Conservation (phyloP, 2,888 invertebrate species). For the Lasioglossum lativentre region DNA sequence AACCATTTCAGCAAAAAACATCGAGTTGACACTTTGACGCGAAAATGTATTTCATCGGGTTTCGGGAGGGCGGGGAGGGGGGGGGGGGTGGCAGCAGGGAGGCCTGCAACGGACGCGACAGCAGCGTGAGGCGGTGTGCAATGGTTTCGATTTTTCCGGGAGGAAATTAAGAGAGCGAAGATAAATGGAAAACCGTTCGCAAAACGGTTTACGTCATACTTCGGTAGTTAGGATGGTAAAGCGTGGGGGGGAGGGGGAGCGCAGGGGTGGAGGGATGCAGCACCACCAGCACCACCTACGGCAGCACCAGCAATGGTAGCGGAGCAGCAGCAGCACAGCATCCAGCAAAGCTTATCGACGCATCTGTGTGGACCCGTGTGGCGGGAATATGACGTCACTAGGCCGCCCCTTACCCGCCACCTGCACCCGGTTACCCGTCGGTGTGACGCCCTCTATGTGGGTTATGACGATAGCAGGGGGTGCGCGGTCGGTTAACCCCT, state of each 20-base stretch:
- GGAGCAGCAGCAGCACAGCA: conserved; percentile 27
- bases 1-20: conserved; percentile 13
- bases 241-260: background rate
- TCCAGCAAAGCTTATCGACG: conserved; percentile 72
- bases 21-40: conserved; percentile 53
- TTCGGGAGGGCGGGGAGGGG: background rate
- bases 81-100: background rate
- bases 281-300: background rate
- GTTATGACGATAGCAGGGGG: conserved; percentile 80
- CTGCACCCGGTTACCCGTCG: conserved; percentile 51
- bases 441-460: conserved; percentile 83
- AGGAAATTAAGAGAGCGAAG: conserved; percentile 56
- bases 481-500: conserved; percentile 77
- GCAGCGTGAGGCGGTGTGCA: conserved; percentile 6
- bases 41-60: conserved; percentile 39
- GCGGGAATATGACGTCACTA: conserved; percentile 75
- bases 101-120: background rate
- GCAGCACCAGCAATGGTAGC: conserved; percentile 44
- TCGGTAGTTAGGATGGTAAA: conserved; percentile 62
- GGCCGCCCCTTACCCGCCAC: conserved; percentile 29
- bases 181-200: conserved; percentile 56
- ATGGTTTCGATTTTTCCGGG: conserved; percentile 55
- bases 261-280: conserved; percentile 35
- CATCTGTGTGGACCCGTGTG: conserved; percentile 66
- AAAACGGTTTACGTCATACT: conserved; percentile 62